phyloP scores from a whole-genome alignment of 2,113 vertebrate genomes.

The Mastomys coucha region DNA sequence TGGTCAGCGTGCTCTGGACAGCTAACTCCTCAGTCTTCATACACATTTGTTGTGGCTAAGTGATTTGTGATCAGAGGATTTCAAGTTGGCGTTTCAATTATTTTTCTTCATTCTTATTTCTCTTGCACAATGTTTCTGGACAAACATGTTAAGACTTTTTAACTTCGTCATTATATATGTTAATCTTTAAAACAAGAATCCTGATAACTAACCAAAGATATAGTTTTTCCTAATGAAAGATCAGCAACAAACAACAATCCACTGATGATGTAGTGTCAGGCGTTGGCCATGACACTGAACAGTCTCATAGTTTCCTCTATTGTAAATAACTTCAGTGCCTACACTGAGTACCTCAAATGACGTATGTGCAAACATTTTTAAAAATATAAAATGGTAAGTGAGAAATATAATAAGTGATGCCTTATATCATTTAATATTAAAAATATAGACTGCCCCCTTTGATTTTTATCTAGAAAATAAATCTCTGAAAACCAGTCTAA shows the following conservation, averaged over 20 bases:
- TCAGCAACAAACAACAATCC: conserved; percentile 8
- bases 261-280: not conserved
- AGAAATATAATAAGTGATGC: conserved; percentile 5
- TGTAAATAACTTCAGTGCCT: conserved; percentile 32
- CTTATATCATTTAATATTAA: conserved; percentile 25
- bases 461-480: conserved; percentile 56
- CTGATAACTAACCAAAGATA: conserved; percentile 41
- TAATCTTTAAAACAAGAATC: conserved; percentile 50
- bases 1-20: conserved; percentile 27
- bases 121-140: conserved; percentile 36
- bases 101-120: conserved; percentile 36
- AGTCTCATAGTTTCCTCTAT: conserved; percentile 31
- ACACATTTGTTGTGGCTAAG: conserved; percentile 41
- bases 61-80: conserved; percentile 44
- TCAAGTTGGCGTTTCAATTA: not conserved
- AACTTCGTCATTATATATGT: conserved; percentile 19
- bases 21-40: not conserved
- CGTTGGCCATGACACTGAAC: not conserved
- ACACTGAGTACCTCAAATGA: conserved; percentile 5
- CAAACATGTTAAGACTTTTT: conserved; percentile 36
- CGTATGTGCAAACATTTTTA: not conserved
- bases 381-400: conserved; percentile 26
- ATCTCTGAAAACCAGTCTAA: conserved; percentile 46
- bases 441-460: conserved; percentile 45
- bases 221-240: conserved; percentile 17